phyloP scores from a whole-genome alignment of 2,888 invertebrate species.

The Calliopum simillimum region DNA sequence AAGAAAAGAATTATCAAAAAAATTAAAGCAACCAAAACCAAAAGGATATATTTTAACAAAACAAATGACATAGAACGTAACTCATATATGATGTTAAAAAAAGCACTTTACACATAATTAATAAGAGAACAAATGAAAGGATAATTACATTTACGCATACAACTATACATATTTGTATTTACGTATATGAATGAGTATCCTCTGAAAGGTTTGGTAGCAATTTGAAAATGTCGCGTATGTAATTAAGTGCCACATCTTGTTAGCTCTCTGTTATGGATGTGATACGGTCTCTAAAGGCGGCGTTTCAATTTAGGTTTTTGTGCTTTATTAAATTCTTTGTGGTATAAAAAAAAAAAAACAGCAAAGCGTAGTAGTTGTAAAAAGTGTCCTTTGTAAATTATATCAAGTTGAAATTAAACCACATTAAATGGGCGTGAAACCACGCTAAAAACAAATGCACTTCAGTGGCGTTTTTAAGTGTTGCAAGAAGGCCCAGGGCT shows the following conservation, averaged over 20 bases:
- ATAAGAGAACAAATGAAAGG: constrained; percentile 37
- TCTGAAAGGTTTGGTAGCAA: neutral
- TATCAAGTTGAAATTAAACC: constrained; percentile 20
- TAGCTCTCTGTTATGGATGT: neutral
- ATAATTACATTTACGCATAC: constrained; percentile 29
- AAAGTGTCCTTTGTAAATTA: constrained; percentile 10
- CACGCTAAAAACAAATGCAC: neutral
- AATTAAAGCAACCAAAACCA: too few relatives aligned
- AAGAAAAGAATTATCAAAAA: too few relatives aligned
- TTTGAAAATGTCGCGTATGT: constrained; percentile 8
- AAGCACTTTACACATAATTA: constrained; percentile 34
- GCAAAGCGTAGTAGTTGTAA: neutral
- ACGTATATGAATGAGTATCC: neutral
- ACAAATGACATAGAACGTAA: neutral
- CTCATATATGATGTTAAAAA: neutral
- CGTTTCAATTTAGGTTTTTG: constrained; percentile 25
- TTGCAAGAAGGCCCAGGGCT: too few relatives aligned
- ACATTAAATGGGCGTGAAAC: constrained; percentile 30
- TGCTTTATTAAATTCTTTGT: constrained; percentile 16
- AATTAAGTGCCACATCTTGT: constrained; percentile 28
- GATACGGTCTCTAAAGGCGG: neutral
- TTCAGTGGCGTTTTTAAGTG: too few relatives aligned
- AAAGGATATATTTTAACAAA: neutral
- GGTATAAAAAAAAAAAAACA: neutral
- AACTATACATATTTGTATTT: neutral